phyloP scores from a whole-genome alignment of 2,797 vertebrate species.

The Stomatorhinus walkeri region DNA sequence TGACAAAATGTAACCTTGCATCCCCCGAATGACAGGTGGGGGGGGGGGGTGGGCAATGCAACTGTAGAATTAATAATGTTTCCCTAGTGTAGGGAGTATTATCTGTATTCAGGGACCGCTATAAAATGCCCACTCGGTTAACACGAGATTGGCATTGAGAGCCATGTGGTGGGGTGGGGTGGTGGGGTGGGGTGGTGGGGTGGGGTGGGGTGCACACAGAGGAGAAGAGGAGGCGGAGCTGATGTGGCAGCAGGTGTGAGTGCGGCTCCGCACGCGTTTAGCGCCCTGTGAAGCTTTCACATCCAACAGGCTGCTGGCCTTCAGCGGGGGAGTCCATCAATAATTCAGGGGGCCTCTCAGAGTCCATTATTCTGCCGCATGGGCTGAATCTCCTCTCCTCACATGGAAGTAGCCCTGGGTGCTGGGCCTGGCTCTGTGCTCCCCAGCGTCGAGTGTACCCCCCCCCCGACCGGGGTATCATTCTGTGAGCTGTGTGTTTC shows the following conservation, averaged over 20 bases:
- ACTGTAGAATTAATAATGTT: not conserved
- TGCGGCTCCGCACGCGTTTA: slow-evolving; percentile 3
- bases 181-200: not conserved
- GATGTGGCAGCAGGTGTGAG: too few species aligned
- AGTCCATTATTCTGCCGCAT: slow-evolving; percentile 12
- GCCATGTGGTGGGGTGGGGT: not conserved
- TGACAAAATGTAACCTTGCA: not conserved
- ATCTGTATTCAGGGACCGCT: not conserved
- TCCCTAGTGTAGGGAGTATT: not conserved
- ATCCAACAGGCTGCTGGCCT: slow-evolving; percentile 14
- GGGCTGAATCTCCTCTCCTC: not conserved
- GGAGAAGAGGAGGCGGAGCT: not conserved
- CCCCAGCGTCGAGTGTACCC: not conserved
- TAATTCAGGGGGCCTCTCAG: slow-evolving; percentile 14
- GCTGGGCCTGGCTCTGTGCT: not conserved
- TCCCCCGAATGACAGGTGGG: not conserved
- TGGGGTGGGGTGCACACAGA: not conserved
- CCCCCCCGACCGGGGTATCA: not conserved
- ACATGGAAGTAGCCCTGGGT: not conserved
- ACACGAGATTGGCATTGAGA: not conserved
- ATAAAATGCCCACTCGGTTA: not conserved
- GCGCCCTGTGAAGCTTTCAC: not conserved
- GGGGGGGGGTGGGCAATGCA: not conserved
- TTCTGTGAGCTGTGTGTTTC: not conserved
- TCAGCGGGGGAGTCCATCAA: slow-evolving; percentile 10